phyloP scores from a whole-genome alignment of 2,888 invertebrate genomes.

The Cordilura impudica region DNA sequence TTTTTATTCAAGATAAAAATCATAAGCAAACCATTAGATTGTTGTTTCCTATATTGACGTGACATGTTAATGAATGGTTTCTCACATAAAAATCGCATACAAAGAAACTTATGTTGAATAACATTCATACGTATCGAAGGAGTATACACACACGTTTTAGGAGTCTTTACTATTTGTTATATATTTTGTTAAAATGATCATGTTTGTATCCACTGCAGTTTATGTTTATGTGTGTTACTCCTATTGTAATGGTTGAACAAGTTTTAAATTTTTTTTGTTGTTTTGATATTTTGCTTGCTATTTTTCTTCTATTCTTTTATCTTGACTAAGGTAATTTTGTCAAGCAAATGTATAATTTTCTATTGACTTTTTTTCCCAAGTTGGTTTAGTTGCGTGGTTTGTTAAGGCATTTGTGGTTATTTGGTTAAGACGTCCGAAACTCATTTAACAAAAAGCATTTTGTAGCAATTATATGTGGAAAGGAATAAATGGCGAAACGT shows the following conservation, averaged over 20 bases:
- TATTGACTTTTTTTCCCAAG: constrained; percentile 19
- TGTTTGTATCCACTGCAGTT: neutral
- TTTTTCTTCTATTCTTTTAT: neutral
- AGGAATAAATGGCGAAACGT: constrained; percentile 41
- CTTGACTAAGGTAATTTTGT: constrained; percentile 46
- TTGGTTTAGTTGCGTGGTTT: neutral
- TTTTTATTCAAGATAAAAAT: constrained; percentile 49
- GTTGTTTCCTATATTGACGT: constrained; percentile 46
- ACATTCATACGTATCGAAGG: neutral
- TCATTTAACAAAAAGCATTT: constrained; percentile 45
- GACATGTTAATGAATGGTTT: constrained; percentile 59
- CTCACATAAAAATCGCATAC: constrained; percentile 9
- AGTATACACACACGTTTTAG: constrained; percentile 8
- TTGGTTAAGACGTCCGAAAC: constrained; percentile 19
- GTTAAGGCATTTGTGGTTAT: constrained; percentile 1
- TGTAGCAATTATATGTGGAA: constrained; percentile 53
- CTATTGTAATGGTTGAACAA: constrained; percentile 12
- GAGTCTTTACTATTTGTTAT: constrained; percentile 31
- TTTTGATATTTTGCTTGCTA: neutral
- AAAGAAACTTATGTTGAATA: constrained; percentile 2
- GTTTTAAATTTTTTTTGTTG: neutral
- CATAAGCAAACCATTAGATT: constrained; percentile 59
- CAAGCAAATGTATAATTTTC: constrained; percentile 50
- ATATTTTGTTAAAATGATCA: constrained; percentile 17
- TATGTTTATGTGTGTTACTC: neutral